Conservation (phyloP, 2,797 vertebrate species). For the Xenentodon cancila region DNA sequence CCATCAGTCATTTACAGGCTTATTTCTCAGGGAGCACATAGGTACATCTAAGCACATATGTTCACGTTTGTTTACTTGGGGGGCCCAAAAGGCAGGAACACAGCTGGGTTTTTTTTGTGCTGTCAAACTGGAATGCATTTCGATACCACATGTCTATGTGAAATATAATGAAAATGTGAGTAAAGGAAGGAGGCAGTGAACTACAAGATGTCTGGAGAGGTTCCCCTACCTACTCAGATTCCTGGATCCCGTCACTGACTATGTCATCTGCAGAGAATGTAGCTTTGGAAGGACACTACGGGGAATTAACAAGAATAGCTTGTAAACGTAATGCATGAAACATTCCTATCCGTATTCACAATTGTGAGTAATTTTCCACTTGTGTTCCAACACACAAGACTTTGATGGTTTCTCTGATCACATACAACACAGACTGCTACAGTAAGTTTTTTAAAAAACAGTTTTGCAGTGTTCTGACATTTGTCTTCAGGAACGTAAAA, state of each 20-base stretch:
- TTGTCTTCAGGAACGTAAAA: conserved; percentile 26
- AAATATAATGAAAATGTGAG: conserved; percentile 16
- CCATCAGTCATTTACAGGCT: neutral
- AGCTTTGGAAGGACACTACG: conserved; percentile 47
- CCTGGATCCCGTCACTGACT: conserved; percentile 51
- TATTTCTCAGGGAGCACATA: neutral
- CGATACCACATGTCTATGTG: conserved; percentile 16
- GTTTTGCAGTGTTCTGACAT: conserved; percentile 37
- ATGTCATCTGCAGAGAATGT: conserved; percentile 67
- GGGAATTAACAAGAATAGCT: conserved; percentile 56
- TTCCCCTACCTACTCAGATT: conserved; percentile 45
- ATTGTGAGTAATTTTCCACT: conserved; percentile 69
- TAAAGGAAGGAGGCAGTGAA: conserved; percentile 17
- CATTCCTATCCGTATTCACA: conserved; percentile 49
- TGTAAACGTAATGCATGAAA: conserved; percentile 47
- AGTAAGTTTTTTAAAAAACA: conserved; percentile 30
- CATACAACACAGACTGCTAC: conserved; percentile 30
- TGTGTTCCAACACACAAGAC: conserved; percentile 40
- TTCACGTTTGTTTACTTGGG: conserved; percentile 6
- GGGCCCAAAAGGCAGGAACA: conserved; percentile 24
- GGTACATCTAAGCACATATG: conserved; percentile 4
- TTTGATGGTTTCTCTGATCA: conserved; percentile 27
- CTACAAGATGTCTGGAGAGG: conserved; percentile 46
- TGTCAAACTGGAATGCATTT: conserved; percentile 49
- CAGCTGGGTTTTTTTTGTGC: conserved; percentile 36